These are phyloP conservation scores for Seriola quinqueradiata DNA, from an alignment of 2,113 vertebrate genomes.

Conservation along the genomic window DNA sequence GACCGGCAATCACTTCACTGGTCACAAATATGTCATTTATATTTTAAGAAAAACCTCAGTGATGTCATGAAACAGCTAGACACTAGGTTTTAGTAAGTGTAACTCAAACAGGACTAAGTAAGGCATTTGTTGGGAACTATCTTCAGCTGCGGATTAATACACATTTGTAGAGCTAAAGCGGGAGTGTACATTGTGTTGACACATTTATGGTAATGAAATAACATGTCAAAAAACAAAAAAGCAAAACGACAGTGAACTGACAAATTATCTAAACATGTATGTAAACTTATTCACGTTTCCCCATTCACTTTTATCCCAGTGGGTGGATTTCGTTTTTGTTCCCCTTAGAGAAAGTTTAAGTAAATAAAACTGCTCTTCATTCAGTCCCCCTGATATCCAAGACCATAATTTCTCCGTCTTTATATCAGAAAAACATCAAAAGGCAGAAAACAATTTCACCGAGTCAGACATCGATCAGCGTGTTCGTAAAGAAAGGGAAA, in stretches of 20 bases:
- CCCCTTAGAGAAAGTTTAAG: neutral
- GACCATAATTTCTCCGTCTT: neutral
- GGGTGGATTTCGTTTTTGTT: neutral
- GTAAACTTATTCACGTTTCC: neutral
- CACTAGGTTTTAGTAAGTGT: neutral
- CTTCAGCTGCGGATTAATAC: too few relatives aligned
- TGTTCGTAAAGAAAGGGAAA: slow-evolving; percentile 32
- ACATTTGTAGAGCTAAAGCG: too few relatives aligned
- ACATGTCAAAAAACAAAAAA: neutral
- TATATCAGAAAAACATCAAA: slow-evolving; percentile 13
- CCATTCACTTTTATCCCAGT: too few relatives aligned
- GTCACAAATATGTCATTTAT: too few relatives aligned
- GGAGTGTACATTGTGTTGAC: too few relatives aligned
- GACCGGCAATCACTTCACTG: neutral
- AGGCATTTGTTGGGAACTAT: too few relatives aligned
- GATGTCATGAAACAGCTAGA: neutral
- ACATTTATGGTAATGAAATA: neutral
- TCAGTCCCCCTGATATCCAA: neutral
- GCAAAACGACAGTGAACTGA: neutral
- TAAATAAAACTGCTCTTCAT: neutral
- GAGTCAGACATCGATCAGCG: slow-evolving; percentile 26
- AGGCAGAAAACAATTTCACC: slow-evolving; percentile 22
- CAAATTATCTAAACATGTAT: too few relatives aligned
- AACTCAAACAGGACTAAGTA: neutral
- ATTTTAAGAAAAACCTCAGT: too few relatives aligned